Evolutionary conservation across 2,797 vertebrate genomes (phyloP).

Genomic region (Pelodytes ibericus): DNA sequence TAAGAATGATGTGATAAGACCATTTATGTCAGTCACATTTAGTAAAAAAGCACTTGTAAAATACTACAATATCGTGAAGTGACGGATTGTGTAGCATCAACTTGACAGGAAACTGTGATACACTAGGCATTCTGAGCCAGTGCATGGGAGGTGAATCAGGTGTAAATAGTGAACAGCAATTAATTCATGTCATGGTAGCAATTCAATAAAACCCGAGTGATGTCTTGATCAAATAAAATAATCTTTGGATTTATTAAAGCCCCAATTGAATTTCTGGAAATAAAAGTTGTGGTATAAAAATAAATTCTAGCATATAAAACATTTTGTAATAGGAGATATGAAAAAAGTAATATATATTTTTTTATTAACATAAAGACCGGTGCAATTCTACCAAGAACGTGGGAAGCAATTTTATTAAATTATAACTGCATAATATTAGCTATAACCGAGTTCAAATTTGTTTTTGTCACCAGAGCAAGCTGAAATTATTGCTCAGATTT

Average conservation of each 20-base stretch:
- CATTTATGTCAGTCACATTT: slow-evolving; percentile 62
- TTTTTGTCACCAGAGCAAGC: slow-evolving; percentile 3
- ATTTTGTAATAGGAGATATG: background rate
- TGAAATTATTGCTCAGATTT: slow-evolving; percentile 4
- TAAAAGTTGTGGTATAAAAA: slow-evolving; percentile 1
- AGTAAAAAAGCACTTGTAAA: slow-evolving; percentile 60
- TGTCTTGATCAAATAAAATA: slow-evolving; percentile 17
- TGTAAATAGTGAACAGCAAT: slow-evolving; percentile 34
- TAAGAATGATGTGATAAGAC: slow-evolving; percentile 55
- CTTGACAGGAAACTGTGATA: slow-evolving; percentile 20
- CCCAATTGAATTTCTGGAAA: background rate
- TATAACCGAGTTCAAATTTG: background rate
- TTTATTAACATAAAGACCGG: background rate
- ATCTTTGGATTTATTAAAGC: slow-evolving; percentile 3
- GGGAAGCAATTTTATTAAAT: slow-evolving; percentile 1
- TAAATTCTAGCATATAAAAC: background rate
- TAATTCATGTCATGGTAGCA: slow-evolving; percentile 30
- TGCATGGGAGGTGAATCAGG: slow-evolving; percentile 15
- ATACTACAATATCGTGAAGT: slow-evolving; percentile 57
- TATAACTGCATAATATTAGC: background rate
- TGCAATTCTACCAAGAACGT: background rate
- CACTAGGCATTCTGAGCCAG: slow-evolving; percentile 29
- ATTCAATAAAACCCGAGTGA: slow-evolving; percentile 17
- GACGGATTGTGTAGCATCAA: slow-evolving; percentile 40
- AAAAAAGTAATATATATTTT: background rate